These are phyloP conservation scores for Schlechtendalia chinensis DNA, from an alignment of 1,140 invertebrate species.

Conservation along the genomic window DNA sequence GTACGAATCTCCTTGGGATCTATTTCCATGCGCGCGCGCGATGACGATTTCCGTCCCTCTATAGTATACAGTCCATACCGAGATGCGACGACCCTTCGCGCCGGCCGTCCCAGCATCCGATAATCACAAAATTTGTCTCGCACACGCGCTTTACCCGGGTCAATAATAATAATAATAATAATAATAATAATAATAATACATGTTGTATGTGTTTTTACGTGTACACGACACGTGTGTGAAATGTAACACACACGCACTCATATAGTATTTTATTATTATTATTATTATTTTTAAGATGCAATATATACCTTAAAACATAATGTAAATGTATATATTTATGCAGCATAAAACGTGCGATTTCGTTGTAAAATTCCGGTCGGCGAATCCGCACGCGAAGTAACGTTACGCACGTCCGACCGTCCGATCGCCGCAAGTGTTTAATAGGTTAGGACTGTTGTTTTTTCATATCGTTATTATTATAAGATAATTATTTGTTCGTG, in stretches of 20 bases:
- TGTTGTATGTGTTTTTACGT: too few species aligned
- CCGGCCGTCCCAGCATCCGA: constrained; percentile 35
- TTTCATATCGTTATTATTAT: too few species aligned
- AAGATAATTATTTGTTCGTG: background rate
- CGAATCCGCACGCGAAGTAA: too few species aligned
- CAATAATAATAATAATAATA: background rate
- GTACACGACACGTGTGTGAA: background rate
- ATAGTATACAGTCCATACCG: too few species aligned
- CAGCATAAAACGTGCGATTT: background rate
- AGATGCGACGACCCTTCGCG: background rate
- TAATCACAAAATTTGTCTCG: constrained; percentile 40
- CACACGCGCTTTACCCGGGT: background rate
- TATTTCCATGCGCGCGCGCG: background rate
- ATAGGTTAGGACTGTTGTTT: too few species aligned
- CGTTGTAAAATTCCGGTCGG: background rate
- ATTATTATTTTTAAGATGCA: background rate
- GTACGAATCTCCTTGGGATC: background rate
- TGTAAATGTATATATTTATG: too few species aligned
- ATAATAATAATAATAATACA: too few species aligned
- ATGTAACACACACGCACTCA: background rate
- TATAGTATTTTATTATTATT: too few species aligned
- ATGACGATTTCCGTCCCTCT: too few species aligned
- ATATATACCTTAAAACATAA: background rate
- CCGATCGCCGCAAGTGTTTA: too few species aligned
- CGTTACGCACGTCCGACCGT: too few species aligned